A percentile compares a stretch with the other conserved stretches of the same genome.
Conservation (phyloP, 1,140 invertebrate species). For the Tribolium castaneum region DNA sequence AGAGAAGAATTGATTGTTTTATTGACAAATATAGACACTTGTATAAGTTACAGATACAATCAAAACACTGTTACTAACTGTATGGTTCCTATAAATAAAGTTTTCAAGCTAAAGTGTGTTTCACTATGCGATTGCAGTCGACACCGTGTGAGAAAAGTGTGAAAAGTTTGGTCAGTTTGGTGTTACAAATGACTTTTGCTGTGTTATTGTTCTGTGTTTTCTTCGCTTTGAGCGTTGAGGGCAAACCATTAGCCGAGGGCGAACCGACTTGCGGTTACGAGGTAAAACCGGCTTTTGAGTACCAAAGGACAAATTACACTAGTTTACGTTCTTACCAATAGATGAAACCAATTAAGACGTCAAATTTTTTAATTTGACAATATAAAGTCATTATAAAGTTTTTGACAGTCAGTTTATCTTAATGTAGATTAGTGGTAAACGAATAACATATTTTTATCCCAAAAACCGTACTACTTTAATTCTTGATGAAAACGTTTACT, state of each 20-base stretch:
- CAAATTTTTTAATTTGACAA: too few species aligned
- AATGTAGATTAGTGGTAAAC: too few species aligned
- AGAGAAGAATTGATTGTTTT: slow-evolving; percentile 39
- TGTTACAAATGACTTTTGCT: slow-evolving; percentile 1
- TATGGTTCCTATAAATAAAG: slow-evolving; percentile 3
- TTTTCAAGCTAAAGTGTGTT: neutral
- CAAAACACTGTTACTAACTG: slow-evolving; percentile 14
- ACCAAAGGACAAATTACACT: too few species aligned
- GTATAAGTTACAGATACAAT: neutral
- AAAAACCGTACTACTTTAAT: too few species aligned
- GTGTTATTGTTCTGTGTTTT: neutral
- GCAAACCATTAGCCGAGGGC: neutral
- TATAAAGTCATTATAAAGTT: too few species aligned
- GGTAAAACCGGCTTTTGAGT: neutral
- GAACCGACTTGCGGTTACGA: slow-evolving; percentile 11
- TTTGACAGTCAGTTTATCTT: too few species aligned
- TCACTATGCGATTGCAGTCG: neutral
- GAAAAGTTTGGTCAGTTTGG: neutral
- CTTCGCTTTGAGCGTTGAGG: neutral
- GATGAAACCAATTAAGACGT: too few species aligned
- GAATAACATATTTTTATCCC: too few species aligned
- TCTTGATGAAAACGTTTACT: too few species aligned
- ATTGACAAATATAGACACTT: neutral
- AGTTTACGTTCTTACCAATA: too few species aligned
- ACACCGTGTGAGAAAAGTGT: neutral